Base-by-base conservation (phyloP, 2,113 vertebrate species). In the Caracal caracal region DNA sequence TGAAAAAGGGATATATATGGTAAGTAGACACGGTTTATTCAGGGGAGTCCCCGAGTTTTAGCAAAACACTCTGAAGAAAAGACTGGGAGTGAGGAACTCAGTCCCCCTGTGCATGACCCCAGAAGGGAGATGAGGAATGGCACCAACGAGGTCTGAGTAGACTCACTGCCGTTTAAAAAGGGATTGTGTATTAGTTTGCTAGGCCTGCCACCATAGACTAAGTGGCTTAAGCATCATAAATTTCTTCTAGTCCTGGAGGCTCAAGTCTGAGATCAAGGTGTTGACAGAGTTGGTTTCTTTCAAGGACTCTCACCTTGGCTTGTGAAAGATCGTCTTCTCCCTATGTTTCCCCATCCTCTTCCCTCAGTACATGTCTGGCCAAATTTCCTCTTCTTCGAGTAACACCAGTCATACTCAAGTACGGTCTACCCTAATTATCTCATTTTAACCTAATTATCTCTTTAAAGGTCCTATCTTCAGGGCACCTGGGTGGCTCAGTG, bases 71-170 rank as follows among this genome's bases (percentile, higher is more conserved):
- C 37, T 30, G 43, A 82, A 47, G 51, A 19, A 7, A 26, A 43
- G 33, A 73, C 17, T 9, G 1, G 15, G 28, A 66, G 22, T 2
- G 1, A 56, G 28, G 11, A 37, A 24, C 30, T 49, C 40, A 6
- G 0, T 5, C 10, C 43, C 20, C 17, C 22, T 35, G 20, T 2
- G 3, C 6, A 22, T 12, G 13, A 35, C 11, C 3, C 75, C n/a
- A 6, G 7, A 49, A 37, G 22, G 15, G 28, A 10, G 17, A 30
- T 26, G 47, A 49, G 40, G 2, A 59, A 59, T 28, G 0, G 5
- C 1, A 6, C 37, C 43, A 33, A 3, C n/a, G 35, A 40, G 15
- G 1, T 19, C 49, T 61, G 65, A 43, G 56, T 1, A 4, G 22
- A 17, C 10, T 24, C 7, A 11, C 0, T 2, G 2, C 5, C 53